A percentile compares a stretch with the other conserved stretches of the same genome.
phyloP scores from a whole-genome alignment of 1,140 invertebrate species.

The Leucophenga varia region DNA sequence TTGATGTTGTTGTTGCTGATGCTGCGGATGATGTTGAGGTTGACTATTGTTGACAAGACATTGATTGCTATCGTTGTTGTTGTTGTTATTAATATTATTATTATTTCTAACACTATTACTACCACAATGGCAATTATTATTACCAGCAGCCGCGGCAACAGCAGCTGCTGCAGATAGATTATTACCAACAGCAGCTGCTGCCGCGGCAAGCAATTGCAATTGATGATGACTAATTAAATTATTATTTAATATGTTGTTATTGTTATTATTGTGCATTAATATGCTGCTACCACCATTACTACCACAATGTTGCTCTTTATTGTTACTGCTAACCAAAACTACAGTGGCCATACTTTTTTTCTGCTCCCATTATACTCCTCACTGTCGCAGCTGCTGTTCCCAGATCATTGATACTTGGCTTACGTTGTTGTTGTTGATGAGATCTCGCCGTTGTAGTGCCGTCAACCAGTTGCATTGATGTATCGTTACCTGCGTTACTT shows the following conservation, averaged over 20 bases:
- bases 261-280: slow-evolving; percentile 41
- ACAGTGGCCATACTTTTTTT: slow-evolving; percentile 53
- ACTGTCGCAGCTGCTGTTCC: slow-evolving; percentile 7
- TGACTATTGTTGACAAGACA: no score
- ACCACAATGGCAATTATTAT: slow-evolving; percentile 23
- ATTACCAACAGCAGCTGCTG: slow-evolving; percentile 33
- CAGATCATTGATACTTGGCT: slow-evolving; percentile 31
- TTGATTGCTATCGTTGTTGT: no score
- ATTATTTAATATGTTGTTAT: slow-evolving; percentile 44
- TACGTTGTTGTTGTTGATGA: slow-evolving; percentile 36
- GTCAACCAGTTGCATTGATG: slow-evolving; percentile 17
- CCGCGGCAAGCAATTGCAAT: slow-evolving; percentile 43
- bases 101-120: slow-evolving; percentile 17
- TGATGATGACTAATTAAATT: slow-evolving; percentile 47
- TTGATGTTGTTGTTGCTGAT: slow-evolving; percentile 25
- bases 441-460: slow-evolving; percentile 19
- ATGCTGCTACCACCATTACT: slow-evolving; percentile 23
- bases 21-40: no score
- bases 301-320: slow-evolving; percentile 22
- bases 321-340: slow-evolving; percentile 53
- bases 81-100: slow-evolving; percentile 31
- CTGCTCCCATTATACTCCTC: no score
- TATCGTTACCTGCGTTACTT: slow-evolving; percentile 26
- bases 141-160: slow-evolving; percentile 27
- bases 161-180: slow-evolving; percentile 20